A percentile compares a stretch with the other conserved stretches of the same genome.
Evolutionary conservation across 2,797 vertebrate species (phyloP).

Genomic region (Botia almorhae): DNA sequence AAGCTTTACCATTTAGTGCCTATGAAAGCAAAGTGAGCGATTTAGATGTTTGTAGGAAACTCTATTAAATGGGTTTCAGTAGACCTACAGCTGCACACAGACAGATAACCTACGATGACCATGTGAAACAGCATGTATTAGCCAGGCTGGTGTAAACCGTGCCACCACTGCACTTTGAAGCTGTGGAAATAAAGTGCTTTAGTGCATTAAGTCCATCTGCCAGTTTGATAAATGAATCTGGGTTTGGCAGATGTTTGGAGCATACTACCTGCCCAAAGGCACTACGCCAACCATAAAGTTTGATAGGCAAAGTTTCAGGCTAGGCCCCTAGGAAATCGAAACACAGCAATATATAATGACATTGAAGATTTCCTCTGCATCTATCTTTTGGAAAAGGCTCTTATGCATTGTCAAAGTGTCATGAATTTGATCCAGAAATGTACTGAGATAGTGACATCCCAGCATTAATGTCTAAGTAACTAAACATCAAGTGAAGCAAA

Average conservation of each 20-base stretch:
- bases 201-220: constrained; percentile 3
- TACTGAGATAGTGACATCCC: background rate
- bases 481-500: background rate
- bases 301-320: background rate
- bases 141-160: background rate
- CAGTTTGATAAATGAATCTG: background rate
- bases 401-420: background rate
- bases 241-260: background rate
- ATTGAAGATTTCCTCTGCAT: background rate
- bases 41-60: background rate
- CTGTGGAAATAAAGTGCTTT: background rate
- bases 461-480: background rate
- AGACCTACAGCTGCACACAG: background rate
- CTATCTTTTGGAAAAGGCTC: background rate
- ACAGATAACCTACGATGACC: background rate
- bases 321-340: background rate
- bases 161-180: background rate
- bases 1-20: background rate
- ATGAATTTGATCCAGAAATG: background rate
- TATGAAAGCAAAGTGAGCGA: background rate
- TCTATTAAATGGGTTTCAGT: background rate
- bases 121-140: background rate
- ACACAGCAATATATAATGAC: background rate
- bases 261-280: background rate
- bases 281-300: background rate